Conservation (phyloP, 1,140 invertebrate species). For the Arctopsyche grandis region DNA sequence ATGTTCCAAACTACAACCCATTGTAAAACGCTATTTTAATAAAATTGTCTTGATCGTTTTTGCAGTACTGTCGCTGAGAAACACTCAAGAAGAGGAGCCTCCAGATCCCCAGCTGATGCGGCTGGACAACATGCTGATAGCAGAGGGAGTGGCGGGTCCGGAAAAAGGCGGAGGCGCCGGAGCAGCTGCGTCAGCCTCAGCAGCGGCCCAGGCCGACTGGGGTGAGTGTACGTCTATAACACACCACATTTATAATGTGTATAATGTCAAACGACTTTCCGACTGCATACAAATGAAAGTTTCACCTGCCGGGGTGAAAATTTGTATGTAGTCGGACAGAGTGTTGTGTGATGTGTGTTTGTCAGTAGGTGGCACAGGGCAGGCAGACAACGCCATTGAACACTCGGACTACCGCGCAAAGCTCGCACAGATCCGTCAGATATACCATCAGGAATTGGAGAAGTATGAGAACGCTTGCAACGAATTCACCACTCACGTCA, state of each 20-base stretch:
- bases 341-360: constrained; percentile 47
- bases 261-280: neutral
- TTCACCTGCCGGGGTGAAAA: neutral
- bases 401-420: constrained; percentile 99
- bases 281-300: no score
- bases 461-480: constrained; percentile 99
- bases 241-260: neutral
- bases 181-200: constrained; percentile 89
- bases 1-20: no score
- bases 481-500: constrained; percentile 99
- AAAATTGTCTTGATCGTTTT: no score
- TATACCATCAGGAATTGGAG: constrained; percentile 98
- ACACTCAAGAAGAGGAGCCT: constrained; percentile 98
- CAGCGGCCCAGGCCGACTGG: constrained; percentile 83
- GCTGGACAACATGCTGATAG: constrained; percentile 99
- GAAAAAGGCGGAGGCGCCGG: constrained; percentile 95
- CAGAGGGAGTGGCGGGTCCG: constrained; percentile 97
- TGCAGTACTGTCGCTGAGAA: constrained; percentile 92
- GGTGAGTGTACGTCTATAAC: constrained; percentile 59
- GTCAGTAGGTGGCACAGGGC: constrained; percentile 63
- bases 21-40: no score
- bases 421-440: constrained; percentile 98
- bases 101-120: constrained; percentile 99
- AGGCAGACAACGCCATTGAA: constrained; percentile 96
- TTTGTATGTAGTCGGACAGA: constrained; percentile 14